These are phyloP conservation scores for Sinotaia quadrata DNA, from an alignment of 2,888 invertebrate species.

Conservation along the genomic window DNA sequence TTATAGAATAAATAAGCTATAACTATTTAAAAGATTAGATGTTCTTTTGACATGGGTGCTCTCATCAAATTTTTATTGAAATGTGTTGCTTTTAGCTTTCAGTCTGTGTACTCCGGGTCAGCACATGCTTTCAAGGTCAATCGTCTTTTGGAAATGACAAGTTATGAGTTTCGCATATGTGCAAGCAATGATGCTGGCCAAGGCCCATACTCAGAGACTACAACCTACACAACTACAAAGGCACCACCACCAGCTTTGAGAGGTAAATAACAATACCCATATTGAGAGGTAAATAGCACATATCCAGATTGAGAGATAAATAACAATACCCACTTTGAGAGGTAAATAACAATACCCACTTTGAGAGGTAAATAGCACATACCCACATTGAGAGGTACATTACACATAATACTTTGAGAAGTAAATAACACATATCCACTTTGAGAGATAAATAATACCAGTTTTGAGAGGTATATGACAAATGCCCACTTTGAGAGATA, in stretches of 20 bases:
- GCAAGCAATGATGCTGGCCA: conserved; percentile 89
- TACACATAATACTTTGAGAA: conserved; percentile 86
- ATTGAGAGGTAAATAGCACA: too few species aligned
- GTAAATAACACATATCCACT: too few species aligned
- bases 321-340: conserved; percentile 86
- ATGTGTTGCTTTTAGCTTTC: conserved; percentile 62
- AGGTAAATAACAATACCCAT: too few species aligned
- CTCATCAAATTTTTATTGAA: background rate
- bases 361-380: too few species aligned
- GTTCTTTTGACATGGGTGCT: too few species aligned
- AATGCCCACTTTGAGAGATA: too few species aligned
- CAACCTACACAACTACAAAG: conserved; percentile 81
- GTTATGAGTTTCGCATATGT: conserved; percentile 88
- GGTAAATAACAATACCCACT: too few species aligned
- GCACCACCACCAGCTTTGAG: conserved; percentile 88
- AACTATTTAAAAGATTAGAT: too few species aligned
- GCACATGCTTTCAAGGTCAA: conserved; percentile 86
- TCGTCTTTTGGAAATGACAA: conserved; percentile 85
- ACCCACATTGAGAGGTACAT: background rate
- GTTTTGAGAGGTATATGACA: conserved; percentile 68
- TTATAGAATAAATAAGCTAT: too few species aligned
- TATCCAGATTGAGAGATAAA: background rate
- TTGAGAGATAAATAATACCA: too few species aligned
- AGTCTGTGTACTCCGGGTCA: conserved; percentile 81
- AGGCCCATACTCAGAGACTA: conserved; percentile 83